Base-by-base conservation (phyloP, 2,113 vertebrate genomes). In the Lepisosteus osseus region DNA sequence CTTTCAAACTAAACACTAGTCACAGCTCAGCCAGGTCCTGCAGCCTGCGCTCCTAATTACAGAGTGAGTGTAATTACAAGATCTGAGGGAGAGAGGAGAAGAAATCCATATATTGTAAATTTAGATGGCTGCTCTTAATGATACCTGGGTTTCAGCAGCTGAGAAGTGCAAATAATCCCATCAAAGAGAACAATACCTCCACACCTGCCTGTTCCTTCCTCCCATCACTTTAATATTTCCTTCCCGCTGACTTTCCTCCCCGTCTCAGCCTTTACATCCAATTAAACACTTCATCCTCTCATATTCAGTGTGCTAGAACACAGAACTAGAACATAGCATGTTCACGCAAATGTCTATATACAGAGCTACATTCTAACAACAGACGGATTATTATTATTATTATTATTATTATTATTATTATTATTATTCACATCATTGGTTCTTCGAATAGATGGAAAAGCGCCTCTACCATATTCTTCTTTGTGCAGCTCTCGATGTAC, bases 161-260 rank as follows among this genome's bases (percentile, higher is more conserved):
- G 84, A 90, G 83, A 89, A 84, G 88, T 91, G 78, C 86, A 90
- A 91, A 91, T 91, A 91, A 92, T 90, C 87, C 80, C 83, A 87
- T 92, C 89, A 91, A 84, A 83, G 78, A 77, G 87, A 92, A 90
- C 90, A 91, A 93, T 89, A 76, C 84, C 82, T 79, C 69, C 83
- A 84, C 87, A 91, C 90, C 86, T 91, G 86, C 84, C 69, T 72
- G 45, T 45, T 40, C 9, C 56, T 7, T 44, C 71, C 66, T 9
- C 54, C 62, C 82, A 78, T 78, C 74, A n/a, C 11, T n/a, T 64
- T 40, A 64, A 64, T 64, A 63, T 54, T 42, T 14, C 74, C 67
- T 69, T 42, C 29, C 4, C 61, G 4, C 6, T 54, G 68, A 47
- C n/a, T 15, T 45, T n/a, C 44, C 44, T 15, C 68, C 75, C 72